A percentile compares a stretch with the other conserved stretches of the same genome.
These are phyloP conservation scores for Helarctos malayanus DNA, from an alignment of 2,797 vertebrate species.

Conservation along the genomic window DNA sequence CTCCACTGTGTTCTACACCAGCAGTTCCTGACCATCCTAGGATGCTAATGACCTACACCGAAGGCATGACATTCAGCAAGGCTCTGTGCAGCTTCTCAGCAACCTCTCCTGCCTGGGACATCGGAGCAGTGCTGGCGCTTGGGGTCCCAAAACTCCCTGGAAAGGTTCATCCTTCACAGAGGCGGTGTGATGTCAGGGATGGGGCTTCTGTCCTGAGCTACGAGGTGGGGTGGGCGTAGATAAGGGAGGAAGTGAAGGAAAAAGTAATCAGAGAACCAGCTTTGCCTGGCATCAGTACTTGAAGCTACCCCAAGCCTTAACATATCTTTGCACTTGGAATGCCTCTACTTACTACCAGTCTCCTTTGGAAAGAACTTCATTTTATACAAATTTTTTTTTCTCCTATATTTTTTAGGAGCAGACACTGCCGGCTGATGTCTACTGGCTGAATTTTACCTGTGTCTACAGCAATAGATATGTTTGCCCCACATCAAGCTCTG, in stretches of 20 bases:
- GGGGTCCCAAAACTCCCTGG: not conserved
- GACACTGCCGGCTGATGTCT: not conserved
- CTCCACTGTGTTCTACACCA: accelerated
- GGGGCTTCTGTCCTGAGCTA: not conserved
- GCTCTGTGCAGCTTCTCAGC: not conserved
- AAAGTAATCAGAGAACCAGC: not conserved
- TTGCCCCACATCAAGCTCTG: not conserved
- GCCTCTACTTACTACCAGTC: not conserved
- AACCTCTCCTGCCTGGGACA: not conserved
- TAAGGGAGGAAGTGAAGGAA: not conserved
- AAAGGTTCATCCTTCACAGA: not conserved
- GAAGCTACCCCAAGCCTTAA: not conserved
- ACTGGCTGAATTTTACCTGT: not conserved
- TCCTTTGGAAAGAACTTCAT: not conserved
- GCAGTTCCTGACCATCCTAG: not conserved
- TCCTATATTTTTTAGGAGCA: not conserved
- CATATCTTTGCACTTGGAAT: not conserved
- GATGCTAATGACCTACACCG: not conserved
- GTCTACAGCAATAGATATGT: not conserved
- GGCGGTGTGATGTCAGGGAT: accelerated
- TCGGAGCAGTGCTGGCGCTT: not conserved
- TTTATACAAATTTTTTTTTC: not conserved
- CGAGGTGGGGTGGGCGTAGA: too few species aligned
- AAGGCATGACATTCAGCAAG: accelerated
- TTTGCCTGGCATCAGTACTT: accelerated